Conservation (phyloP, 2,113 vertebrate genomes). For the Callionymus lyra region DNA sequence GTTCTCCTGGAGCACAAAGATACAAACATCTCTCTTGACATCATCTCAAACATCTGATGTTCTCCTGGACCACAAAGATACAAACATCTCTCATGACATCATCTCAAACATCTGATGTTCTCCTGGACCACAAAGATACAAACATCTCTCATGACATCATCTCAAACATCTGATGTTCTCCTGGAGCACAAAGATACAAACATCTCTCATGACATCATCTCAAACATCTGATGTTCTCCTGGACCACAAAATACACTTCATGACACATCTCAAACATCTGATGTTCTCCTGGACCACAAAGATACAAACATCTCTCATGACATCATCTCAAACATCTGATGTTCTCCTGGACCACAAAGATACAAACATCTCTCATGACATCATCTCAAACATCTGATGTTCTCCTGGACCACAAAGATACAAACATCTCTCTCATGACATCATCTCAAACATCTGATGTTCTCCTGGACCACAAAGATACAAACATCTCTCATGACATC, state of each 20-base stretch:
- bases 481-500: too few relatives aligned
- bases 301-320: too few relatives aligned
- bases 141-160: too few relatives aligned
- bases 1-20: constrained; percentile 71
- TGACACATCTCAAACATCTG: constrained; percentile 17
- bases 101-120: constrained; percentile 55
- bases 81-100: too few relatives aligned
- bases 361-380: too few relatives aligned
- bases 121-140: constrained; percentile 65
- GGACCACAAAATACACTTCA: constrained; percentile 2
- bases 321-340: constrained; percentile 39
- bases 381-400: constrained; percentile 48
- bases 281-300: constrained; percentile 75
- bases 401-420: constrained; percentile 68
- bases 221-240: constrained; percentile 76
- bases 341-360: constrained; percentile 71
- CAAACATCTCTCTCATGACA: too few relatives aligned
- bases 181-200: constrained; percentile 47
- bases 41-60: constrained; percentile 48
- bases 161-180: constrained; percentile 68
- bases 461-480: constrained; percentile 68
- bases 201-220: too few relatives aligned
- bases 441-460: constrained; percentile 48
- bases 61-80: constrained; percentile 68
- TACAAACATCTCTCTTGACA: too few relatives aligned